Evolutionary conservation across 2,797 vertebrate genomes (phyloP).

Genomic region (Acrossocheilus fasciatus): DNA sequence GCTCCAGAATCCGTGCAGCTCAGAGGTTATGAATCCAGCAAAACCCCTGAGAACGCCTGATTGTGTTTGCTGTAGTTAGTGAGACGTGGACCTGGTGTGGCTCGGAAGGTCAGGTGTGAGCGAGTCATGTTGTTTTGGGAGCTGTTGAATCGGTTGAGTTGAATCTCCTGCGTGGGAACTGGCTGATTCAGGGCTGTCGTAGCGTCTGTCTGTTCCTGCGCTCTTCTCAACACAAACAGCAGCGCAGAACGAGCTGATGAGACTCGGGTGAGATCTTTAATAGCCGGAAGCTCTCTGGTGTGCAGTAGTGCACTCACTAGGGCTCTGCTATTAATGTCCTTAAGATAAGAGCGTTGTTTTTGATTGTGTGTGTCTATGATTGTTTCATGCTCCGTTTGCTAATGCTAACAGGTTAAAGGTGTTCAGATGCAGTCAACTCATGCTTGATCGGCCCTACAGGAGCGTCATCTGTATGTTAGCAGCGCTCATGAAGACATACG

Average conservation of each 20-base stretch:
- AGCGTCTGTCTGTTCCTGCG: neutral
- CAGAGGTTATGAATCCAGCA: no score
- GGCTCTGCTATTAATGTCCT: neutral
- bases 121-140: constrained; percentile 20
- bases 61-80: neutral
- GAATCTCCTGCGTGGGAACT: neutral
- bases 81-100: constrained; percentile 4
- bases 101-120: neutral
- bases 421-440: neutral
- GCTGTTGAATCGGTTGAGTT: no score
- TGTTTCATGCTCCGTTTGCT: neutral
- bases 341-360: neutral
- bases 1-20: no score
- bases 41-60: neutral
- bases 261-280: no score
- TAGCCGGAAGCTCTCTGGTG: neutral
- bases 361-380: neutral
- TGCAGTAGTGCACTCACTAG: neutral
- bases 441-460: neutral
- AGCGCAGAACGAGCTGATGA: no score
- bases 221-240: neutral
- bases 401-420: neutral
- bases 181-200: neutral
- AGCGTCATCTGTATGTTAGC: neutral
- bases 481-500: neutral